Conservation (phyloP, 1,140 invertebrate species). For the Mya arenaria region DNA sequence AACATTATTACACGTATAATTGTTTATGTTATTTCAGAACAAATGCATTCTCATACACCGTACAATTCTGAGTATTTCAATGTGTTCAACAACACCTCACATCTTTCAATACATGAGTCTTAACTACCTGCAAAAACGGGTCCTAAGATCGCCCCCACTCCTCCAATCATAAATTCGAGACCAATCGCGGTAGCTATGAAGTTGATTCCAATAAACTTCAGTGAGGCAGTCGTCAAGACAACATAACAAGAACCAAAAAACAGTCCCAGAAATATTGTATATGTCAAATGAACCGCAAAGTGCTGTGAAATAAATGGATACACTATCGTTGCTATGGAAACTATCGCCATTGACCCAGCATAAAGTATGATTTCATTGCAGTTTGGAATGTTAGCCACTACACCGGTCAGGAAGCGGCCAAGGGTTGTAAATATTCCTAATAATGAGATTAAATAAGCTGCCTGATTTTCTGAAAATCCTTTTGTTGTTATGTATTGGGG, state of each 20-base stretch:
- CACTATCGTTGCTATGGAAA: background rate
- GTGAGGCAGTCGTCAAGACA: background rate
- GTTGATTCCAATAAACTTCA: slow-evolving; percentile 28
- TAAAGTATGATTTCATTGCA: slow-evolving; percentile 7
- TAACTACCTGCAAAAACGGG: slow-evolving; percentile 38
- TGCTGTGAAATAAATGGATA: slow-evolving; percentile 13
- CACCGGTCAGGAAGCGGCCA: slow-evolving; percentile 18
- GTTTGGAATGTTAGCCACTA: background rate
- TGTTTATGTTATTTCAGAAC: background rate
- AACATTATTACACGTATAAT: background rate
- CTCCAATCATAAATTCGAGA: background rate
- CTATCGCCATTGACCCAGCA: background rate
- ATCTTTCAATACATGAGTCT: background rate
- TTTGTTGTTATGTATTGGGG: background rate
- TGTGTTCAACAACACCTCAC: background rate
- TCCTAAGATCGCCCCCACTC: slow-evolving; percentile 36
- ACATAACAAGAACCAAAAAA: slow-evolving; percentile 24
- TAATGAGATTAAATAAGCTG: slow-evolving; percentile 10
- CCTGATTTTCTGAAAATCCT: background rate
- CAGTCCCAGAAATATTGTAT: slow-evolving; percentile 8
- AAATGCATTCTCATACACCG: background rate
- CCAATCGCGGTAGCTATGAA: slow-evolving; percentile 31
- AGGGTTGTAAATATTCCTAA: slow-evolving; percentile 13
- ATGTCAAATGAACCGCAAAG: slow-evolving; percentile 6
- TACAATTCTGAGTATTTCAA: too few species aligned